phyloP scores from a whole-genome alignment of 2,113 vertebrate genomes.

The Chloebia gouldiae region DNA sequence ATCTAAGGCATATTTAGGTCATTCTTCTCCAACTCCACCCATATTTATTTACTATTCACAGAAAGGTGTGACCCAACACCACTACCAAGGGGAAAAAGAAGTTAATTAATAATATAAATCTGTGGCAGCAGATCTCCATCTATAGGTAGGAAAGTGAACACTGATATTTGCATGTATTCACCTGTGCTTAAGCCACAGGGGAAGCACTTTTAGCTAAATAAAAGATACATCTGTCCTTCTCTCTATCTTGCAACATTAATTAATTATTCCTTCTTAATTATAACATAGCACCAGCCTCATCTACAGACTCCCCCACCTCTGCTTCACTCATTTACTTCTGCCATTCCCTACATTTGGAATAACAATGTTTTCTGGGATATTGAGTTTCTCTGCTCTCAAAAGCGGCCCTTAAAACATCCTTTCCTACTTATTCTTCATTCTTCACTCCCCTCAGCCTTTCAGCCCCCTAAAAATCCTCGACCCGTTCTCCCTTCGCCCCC shows the following conservation, averaged over 20 bases:
- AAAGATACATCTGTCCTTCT: background rate
- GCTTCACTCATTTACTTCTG: background rate
- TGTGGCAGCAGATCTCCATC: slow-evolving; percentile 6
- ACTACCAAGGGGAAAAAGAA: background rate
- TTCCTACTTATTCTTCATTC: background rate
- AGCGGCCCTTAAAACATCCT: background rate
- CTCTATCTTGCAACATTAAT: background rate
- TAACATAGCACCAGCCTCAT: background rate
- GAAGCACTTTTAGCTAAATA: background rate
- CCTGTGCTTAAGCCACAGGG: background rate
- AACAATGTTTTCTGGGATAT: background rate
- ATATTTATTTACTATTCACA: background rate
- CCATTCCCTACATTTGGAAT: accelerated
- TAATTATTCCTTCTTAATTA: background rate
- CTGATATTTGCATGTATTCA: background rate
- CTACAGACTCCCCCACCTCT: background rate
- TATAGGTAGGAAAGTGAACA: background rate
- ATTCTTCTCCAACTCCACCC: background rate
- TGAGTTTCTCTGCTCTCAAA: background rate
- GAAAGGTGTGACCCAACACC: background rate
- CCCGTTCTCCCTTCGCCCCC: too few relatives aligned
- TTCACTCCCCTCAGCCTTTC: too few relatives aligned
- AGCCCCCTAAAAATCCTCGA: too few relatives aligned
- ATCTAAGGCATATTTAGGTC: background rate
- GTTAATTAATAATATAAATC: background rate